Conservation (phyloP, 1,140 invertebrate species). For the Thalassaphorura encarpata region DNA sequence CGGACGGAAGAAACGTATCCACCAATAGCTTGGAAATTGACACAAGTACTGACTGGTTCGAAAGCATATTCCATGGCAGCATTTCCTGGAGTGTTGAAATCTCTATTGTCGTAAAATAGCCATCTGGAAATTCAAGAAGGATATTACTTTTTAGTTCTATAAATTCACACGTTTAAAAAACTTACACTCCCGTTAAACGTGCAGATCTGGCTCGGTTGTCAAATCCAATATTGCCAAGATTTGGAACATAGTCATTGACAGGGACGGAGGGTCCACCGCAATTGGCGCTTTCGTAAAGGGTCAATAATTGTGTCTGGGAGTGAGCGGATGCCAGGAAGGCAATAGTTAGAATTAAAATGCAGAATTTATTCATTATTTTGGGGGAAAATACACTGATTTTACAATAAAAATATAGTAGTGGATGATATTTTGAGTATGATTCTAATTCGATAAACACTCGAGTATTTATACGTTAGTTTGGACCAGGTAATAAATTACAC, state of each 20-base stretch:
- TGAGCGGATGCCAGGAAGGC: background rate
- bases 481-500: background rate
- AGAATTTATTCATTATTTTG: background rate
- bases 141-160: background rate
- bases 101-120: slow-evolving; percentile 30
- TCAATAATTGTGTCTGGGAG: background rate
- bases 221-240: slow-evolving; percentile 14
- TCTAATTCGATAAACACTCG: background rate
- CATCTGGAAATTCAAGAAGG: slow-evolving; percentile 19
- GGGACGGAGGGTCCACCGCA: slow-evolving; percentile 3
- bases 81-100: slow-evolving; percentile 17
- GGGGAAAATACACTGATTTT: background rate
- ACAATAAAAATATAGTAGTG: too few relatives aligned
- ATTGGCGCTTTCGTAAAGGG: background rate
- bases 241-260: slow-evolving; percentile 12
- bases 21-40: slow-evolving; percentile 14
- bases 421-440: background rate
- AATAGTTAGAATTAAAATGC: background rate
- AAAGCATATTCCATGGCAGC: slow-evolving; percentile 25
- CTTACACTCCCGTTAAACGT: slow-evolving; percentile 32
- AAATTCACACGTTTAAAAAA: background rate
- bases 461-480: background rate
- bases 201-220: slow-evolving; percentile 24
- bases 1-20: slow-evolving; percentile 22
- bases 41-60: slow-evolving; percentile 17